phyloP scores from a whole-genome alignment of 2,113 vertebrate species.

The Zosterops japonicus region DNA sequence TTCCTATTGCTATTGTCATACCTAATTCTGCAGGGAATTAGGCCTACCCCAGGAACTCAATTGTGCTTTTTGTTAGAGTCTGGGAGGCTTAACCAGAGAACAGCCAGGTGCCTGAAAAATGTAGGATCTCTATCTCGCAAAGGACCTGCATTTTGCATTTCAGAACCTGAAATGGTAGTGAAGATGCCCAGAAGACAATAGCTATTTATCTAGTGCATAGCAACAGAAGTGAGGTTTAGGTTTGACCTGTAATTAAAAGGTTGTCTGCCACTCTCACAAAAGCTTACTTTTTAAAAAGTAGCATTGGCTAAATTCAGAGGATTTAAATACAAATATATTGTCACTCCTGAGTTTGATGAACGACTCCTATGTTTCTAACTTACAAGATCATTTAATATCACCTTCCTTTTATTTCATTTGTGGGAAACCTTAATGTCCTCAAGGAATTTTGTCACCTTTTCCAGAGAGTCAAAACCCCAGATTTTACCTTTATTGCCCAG shows the following conservation, averaged over 20 bases:
- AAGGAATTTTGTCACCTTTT: not conserved
- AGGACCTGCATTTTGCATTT: not conserved
- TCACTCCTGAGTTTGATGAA: not conserved
- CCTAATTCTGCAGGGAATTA: not conserved
- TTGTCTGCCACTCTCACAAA: not conserved
- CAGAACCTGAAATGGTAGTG: not conserved
- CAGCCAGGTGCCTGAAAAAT: not conserved
- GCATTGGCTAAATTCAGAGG: not conserved
- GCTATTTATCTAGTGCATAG: not conserved
- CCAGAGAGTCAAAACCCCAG: not conserved
- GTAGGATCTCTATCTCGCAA: not conserved
- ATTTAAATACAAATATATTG: not conserved
- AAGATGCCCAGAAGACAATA: not conserved
- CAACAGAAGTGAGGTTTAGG: not conserved
- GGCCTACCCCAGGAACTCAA: not conserved
- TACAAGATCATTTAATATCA: not conserved
- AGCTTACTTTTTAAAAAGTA: not conserved
- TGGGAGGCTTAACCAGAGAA: not conserved
- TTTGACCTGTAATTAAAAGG: not conserved
- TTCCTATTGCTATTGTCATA: not conserved
- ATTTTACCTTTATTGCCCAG: not conserved
- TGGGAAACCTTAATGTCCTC: not conserved
- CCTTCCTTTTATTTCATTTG: not conserved
- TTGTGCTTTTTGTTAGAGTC: rapidly evolving
- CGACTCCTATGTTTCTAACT: not conserved